These are phyloP conservation scores for Dendropsophus ebraccatus DNA, from an alignment of 2,113 vertebrate genomes.

Conservation along the genomic window DNA sequence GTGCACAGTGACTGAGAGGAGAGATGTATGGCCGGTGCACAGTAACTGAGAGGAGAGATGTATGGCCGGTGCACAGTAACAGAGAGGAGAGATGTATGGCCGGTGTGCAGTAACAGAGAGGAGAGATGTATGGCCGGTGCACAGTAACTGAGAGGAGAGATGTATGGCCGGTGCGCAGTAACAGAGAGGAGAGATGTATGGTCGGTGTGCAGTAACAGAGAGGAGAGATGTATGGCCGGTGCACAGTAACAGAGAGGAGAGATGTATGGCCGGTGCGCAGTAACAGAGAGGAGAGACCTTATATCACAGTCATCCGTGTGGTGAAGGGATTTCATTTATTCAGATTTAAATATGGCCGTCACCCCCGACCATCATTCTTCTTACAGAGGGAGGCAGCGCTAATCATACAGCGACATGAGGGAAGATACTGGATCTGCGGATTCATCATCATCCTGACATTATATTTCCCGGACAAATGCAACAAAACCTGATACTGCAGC, in stretches of 20 bases:
- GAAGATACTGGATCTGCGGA: neutral
- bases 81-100: conserved; percentile 35
- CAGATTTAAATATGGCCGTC: conserved; percentile 25
- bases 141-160: too few relatives aligned
- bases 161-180: conserved; percentile 11
- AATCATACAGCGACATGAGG: conserved; percentile 26
- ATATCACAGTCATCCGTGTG: conserved; percentile 11
- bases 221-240: conserved; percentile 28
- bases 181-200: conserved; percentile 22
- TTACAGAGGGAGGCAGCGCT: neutral
- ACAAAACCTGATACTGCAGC: neutral
- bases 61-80: too few relatives aligned
- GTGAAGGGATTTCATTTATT: conserved; percentile 36
- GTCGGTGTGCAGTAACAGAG: too few relatives aligned
- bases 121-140: too few relatives aligned
- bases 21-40: conserved; percentile 26
- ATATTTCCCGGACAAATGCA: neutral
- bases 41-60: conserved; percentile 19
- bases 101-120: neutral
- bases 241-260: neutral
- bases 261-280: conserved; percentile 22
- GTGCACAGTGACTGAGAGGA: too few relatives aligned
- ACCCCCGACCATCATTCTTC: conserved; percentile 11
- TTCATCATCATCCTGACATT: conserved; percentile 23
- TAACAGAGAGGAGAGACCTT: conserved; percentile 15